Conservation (phyloP, 2,113 vertebrate species). For the Sakesphorus luctuosus region DNA sequence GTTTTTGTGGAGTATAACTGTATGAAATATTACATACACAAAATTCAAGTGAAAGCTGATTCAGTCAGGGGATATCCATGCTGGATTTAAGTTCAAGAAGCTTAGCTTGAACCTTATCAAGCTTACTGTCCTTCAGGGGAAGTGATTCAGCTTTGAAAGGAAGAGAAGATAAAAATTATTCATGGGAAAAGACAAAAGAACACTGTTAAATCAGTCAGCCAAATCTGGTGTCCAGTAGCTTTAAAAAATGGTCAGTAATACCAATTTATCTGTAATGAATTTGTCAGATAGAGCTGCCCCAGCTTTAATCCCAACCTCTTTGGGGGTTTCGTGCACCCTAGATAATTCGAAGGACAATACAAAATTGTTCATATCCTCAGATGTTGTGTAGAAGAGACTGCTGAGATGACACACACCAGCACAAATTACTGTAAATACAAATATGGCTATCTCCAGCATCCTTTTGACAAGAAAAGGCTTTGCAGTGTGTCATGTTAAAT, state of each 20-base stretch:
- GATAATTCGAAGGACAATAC: constrained; percentile 36
- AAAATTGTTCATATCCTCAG: constrained; percentile 43
- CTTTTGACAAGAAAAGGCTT: neutral
- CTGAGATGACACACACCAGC: constrained; percentile 5
- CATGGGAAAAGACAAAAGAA: constrained; percentile 57
- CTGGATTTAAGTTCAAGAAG: constrained; percentile 67
- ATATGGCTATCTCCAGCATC: neutral
- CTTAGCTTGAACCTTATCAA: constrained; percentile 54
- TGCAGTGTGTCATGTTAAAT: neutral
- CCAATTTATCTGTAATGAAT: constrained; percentile 49
- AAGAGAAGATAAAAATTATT: constrained; percentile 56
- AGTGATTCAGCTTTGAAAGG: constrained; percentile 53
- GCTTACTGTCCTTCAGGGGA: constrained; percentile 53
- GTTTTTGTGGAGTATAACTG: constrained; percentile 39
- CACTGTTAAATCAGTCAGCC: constrained; percentile 38
- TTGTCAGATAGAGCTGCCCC: constrained; percentile 47
- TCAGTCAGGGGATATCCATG: constrained; percentile 22
- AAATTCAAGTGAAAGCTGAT: constrained; percentile 44
- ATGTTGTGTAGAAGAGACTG: constrained; percentile 45
- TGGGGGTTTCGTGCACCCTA: neutral
- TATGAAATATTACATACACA: constrained; percentile 46
- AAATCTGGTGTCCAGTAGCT: constrained; percentile 41
- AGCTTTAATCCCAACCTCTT: constrained; percentile 20
- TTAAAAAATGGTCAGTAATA: constrained; percentile 51
- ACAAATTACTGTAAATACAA: constrained; percentile 60